Evolutionary conservation across 2,113 vertebrate genomes (phyloP), one percentile per base, ranked within the genome.

Genomic region (Sakesphorus luctuosus): DNA sequence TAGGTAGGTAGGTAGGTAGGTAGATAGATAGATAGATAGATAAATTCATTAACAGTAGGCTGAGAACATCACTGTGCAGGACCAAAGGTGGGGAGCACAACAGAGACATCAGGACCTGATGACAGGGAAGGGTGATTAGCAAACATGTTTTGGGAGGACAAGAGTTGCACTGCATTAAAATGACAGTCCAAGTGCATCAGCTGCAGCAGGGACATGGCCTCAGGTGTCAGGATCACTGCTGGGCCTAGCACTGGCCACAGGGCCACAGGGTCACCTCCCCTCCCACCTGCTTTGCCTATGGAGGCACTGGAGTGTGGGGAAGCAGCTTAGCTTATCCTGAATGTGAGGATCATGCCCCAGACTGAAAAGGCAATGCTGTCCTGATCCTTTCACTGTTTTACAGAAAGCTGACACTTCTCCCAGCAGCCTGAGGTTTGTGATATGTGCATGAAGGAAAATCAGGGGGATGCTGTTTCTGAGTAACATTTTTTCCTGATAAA

Each of bases 111-210:
- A 2, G 18, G 13, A 35, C 43, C 66, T 50, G 66, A 40, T 15
- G 47, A 5, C 1, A 0, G 65, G 7, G 33, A 49, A 49, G 20
- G 16, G 14, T 23, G 35, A 46, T 63, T 40, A 53, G 55, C 67
- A 46, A 56, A 25, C 7, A 18, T 55, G 7, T 1, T 9, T 14
- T 13, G n/a, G 10, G 55, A 40, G 72, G 40, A 18, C 0, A 21
- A 35, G 55, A 59, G 29, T 49, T 0, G 11, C 7, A 1, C 19
- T 10, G 36, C 44, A 10, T 8, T 15, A 26, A 36, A 58, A n/a
- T 0, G 15, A 33, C 4, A 2, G 6, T 10, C 24, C 56, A 8
- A 12, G 17, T 29, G 25, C 19, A 2, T 4, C 0, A 0, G 11
- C n/a, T 3, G 11, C 38, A 23, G 5, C 17, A 15, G 20, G 25